Conservation (phyloP, 1,140 invertebrate species). For the Chymomyza costata region DNA sequence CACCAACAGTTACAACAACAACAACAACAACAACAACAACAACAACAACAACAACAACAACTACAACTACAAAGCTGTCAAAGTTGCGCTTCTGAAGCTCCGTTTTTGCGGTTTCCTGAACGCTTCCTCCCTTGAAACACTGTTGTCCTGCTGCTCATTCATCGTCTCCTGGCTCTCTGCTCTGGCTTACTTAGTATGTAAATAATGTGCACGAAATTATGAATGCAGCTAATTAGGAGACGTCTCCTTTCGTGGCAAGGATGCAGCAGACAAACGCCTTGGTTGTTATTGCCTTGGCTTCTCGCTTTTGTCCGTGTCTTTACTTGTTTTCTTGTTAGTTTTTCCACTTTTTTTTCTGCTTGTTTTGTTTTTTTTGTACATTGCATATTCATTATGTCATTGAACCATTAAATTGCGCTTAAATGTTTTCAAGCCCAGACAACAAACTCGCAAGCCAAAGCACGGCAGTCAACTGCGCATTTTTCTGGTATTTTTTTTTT, state of each 20-base stretch:
- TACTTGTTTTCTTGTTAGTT: no score
- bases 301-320: no score
- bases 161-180: constrained; percentile 22
- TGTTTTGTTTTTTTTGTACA: constrained; percentile 11
- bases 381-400: constrained; percentile 72
- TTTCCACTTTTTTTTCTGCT: constrained; percentile 7
- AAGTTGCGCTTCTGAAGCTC: not conserved
- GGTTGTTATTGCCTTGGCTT: no score
- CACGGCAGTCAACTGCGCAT: not conserved
- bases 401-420: constrained; percentile 70
- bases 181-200: constrained; percentile 59
- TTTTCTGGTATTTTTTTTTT: no score
- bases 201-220: constrained; percentile 71
- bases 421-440: constrained; percentile 29
- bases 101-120: constrained; percentile 43
- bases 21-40: constrained; percentile 2
- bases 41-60: not conserved
- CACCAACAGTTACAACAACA: constrained; percentile 17
- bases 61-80: constrained; percentile 13
- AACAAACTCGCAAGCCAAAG: no score
- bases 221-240: constrained; percentile 70
- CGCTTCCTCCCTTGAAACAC: no score
- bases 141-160: constrained; percentile 15
- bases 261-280: no score
- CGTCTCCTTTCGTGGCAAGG: no score